Evolutionary conservation across 2,797 vertebrate species (phyloP).

Genomic region (Sternotherus odoratus): DNA sequence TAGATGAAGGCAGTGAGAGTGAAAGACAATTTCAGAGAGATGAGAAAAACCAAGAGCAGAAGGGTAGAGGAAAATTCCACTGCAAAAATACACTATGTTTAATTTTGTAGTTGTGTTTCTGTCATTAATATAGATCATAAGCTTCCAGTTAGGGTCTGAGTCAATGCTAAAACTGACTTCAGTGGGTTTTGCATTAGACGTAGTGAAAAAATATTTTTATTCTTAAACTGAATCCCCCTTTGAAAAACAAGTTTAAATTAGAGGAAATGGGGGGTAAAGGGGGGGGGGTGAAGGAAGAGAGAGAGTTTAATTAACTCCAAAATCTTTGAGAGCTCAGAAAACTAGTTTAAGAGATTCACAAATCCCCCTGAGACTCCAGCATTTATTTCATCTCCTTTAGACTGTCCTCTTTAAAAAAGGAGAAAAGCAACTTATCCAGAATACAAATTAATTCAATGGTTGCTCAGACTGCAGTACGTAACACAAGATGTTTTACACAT

Average conservation of each 20-base stretch:
- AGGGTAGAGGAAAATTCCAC: background rate
- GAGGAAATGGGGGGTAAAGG: no score
- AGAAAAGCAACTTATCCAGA: constrained; percentile 60
- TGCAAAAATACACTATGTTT: background rate
- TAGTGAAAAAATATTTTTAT: background rate
- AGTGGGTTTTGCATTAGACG: constrained; percentile 50
- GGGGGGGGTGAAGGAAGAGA: background rate
- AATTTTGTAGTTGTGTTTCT: background rate
- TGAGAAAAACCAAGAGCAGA: background rate
- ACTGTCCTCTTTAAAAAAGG: background rate
- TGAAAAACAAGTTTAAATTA: constrained; percentile 27
- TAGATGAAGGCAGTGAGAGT: background rate
- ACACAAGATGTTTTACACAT: constrained; percentile 40
- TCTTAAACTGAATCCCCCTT: background rate
- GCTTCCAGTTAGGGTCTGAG: constrained; percentile 40
- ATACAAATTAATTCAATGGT: constrained; percentile 61
- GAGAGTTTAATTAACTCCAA: constrained; percentile 20
- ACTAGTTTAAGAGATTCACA: background rate
- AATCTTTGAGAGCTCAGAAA: background rate
- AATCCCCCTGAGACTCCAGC: background rate
- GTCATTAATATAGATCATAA: constrained; percentile 37
- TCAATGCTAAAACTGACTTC: constrained; percentile 9
- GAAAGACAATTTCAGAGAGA: background rate
- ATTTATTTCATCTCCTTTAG: constrained; percentile 18
- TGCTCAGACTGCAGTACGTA: constrained; percentile 22